phyloP scores from a whole-genome alignment of 2,888 invertebrate genomes.

The Oligia latruncula region DNA sequence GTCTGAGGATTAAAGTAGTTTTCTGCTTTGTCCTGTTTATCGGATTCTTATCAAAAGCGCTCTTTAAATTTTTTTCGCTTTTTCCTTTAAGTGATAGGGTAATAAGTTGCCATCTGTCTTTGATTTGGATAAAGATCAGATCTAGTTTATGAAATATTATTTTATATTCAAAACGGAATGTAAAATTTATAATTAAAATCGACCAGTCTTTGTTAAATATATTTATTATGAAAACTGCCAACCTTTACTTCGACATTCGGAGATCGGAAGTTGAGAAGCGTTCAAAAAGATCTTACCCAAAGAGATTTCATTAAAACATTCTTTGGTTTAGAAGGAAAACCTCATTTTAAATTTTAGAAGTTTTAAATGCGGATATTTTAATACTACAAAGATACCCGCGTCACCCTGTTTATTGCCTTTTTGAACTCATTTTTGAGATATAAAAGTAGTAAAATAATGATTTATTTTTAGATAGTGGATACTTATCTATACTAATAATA shows the following conservation, averaged over 20 bases:
- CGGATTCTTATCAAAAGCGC: not conserved
- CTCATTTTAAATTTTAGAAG: constrained; percentile 72
- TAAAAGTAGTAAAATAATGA: constrained; percentile 16
- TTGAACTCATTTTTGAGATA: constrained; percentile 34
- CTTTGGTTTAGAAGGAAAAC: constrained; percentile 71
- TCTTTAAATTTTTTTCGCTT: not conserved
- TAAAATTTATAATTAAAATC: constrained; percentile 31
- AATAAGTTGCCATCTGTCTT: not conserved
- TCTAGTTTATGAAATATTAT: constrained; percentile 22
- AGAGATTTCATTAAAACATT: constrained; percentile 75
- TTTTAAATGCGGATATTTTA: constrained; percentile 69
- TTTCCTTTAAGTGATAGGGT: not conserved
- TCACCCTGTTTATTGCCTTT: constrained; percentile 63
- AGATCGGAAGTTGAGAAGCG: constrained; percentile 70
- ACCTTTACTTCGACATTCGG: constrained; percentile 69
- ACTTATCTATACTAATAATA: not conserved
- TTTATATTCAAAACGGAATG: constrained; percentile 16
- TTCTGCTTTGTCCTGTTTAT: not conserved
- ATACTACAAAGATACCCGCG: constrained; percentile 55
- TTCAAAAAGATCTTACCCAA: constrained; percentile 69
- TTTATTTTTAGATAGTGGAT: constrained; percentile 8
- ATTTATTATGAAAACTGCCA: constrained; percentile 65
- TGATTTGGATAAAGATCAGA: constrained; percentile 22
- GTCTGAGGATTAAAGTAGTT: not conserved
- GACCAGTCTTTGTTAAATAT: constrained; percentile 51